A percentile compares a stretch with the other conserved stretches of the same genome.
Conservation (phyloP, 2,888 invertebrate species). For the Bedellia somnulentella region DNA sequence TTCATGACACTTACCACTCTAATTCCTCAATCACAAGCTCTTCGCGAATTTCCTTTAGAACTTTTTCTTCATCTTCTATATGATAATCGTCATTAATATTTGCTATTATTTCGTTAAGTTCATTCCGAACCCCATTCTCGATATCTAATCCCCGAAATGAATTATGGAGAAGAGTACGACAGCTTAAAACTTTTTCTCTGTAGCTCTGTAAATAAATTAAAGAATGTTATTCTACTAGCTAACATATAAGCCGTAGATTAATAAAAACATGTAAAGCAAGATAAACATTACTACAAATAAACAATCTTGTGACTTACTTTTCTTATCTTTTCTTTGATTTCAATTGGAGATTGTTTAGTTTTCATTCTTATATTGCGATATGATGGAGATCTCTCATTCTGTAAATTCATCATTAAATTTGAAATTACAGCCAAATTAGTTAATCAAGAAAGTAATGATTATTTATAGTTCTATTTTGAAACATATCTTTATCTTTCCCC, state of each 20-base stretch:
- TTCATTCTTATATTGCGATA: slow-evolving; percentile 28
- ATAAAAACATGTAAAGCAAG: too few relatives aligned
- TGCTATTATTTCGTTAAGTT: slow-evolving; percentile 34
- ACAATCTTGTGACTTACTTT: slow-evolving; percentile 28
- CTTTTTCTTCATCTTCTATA: slow-evolving; percentile 29
- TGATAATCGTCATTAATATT: slow-evolving; percentile 17
- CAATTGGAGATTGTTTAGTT: slow-evolving; percentile 34
- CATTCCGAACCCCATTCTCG: slow-evolving; percentile 25
- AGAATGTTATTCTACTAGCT: not conserved
- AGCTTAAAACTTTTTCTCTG: slow-evolving; percentile 36
- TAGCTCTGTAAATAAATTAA: slow-evolving; percentile 29
- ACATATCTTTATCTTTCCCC: too few relatives aligned
- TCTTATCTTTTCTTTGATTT: slow-evolving; percentile 45
- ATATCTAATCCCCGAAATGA: slow-evolving; percentile 24
- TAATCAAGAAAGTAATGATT: too few relatives aligned
- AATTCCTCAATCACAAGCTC: slow-evolving; percentile 46
- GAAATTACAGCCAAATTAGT: too few relatives aligned
- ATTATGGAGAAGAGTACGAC: slow-evolving; percentile 34
- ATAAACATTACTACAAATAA: too few relatives aligned
- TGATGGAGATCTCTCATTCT: slow-evolving; percentile 27
- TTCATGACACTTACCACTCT: slow-evolving; percentile 24
- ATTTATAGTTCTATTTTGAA: too few relatives aligned
- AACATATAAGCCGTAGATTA: too few relatives aligned
- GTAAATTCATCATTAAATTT: too few relatives aligned
- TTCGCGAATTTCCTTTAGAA: slow-evolving; percentile 33